phyloP scores from a whole-genome alignment of 2,888 invertebrate species.

The Campoplex capitator region DNA sequence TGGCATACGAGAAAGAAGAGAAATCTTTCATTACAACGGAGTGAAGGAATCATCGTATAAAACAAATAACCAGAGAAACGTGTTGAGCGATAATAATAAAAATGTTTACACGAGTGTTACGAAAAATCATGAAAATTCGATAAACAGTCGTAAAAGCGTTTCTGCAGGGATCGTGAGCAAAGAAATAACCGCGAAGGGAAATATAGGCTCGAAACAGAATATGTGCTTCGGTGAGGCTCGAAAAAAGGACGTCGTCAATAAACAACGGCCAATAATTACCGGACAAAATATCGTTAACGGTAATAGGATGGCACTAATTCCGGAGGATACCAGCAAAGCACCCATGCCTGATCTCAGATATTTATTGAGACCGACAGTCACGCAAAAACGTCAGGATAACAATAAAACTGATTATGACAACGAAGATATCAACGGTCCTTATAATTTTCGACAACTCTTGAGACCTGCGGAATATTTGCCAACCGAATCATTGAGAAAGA shows the following conservation, averaged over 20 bases:
- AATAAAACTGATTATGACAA: constrained; percentile 82
- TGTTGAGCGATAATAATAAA: constrained; percentile 30
- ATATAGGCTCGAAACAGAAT: constrained; percentile 49
- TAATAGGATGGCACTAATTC: constrained; percentile 43
- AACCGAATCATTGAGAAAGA: constrained; percentile 89
- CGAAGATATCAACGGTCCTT: constrained; percentile 88
- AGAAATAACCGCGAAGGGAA: constrained; percentile 9
- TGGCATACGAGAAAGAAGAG: constrained; percentile 75
- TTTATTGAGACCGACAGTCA: constrained; percentile 76
- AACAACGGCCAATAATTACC: constrained; percentile 60
- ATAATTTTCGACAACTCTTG: constrained; percentile 89
- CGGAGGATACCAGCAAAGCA: constrained; percentile 65
- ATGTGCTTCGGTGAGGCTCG: constrained; percentile 48
- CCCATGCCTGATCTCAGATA: constrained; percentile 76
- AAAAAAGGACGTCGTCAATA: constrained; percentile 40
- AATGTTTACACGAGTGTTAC: constrained; percentile 10
- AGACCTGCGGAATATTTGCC: constrained; percentile 88
- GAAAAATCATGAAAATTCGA: constrained; percentile 28
- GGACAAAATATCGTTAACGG: constrained; percentile 69
- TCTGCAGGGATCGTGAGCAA: background rate
- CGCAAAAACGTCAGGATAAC: constrained; percentile 72
- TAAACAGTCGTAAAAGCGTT: constrained; percentile 31
- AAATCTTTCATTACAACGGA: constrained; percentile 46
- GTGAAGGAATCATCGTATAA: constrained; percentile 1
- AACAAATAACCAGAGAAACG: constrained; percentile 21